Percentiles rank a stretch among this genome's conserved stretches.
These are phyloP conservation scores for Lasioglossum baleicum DNA, from an alignment of 1,140 invertebrate genomes.

Conservation along the genomic window DNA sequence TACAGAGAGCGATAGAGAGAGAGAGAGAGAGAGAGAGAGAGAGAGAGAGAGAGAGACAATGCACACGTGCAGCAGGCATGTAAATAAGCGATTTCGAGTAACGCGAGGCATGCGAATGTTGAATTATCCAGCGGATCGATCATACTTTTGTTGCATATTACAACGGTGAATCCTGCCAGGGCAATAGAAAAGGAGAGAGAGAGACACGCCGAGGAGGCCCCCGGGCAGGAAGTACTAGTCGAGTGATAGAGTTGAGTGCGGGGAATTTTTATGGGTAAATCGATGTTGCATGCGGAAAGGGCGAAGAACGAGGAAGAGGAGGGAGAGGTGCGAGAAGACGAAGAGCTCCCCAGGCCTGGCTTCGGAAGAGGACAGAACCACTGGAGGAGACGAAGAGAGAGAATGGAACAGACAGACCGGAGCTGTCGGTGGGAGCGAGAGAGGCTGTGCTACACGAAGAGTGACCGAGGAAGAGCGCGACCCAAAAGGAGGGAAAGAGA, in stretches of 20 bases:
- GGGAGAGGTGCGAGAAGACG: slow-evolving; percentile 11
- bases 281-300: slow-evolving; percentile 72
- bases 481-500: slow-evolving; percentile 1
- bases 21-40: neutral
- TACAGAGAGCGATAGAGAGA: no score
- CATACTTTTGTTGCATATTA: slow-evolving; percentile 45
- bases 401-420: neutral
- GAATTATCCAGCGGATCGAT: slow-evolving; percentile 30
- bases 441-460: neutral
- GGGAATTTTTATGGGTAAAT: slow-evolving; percentile 79
- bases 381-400: no score
- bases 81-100: slow-evolving; percentile 29
- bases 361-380: no score
- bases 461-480: neutral
- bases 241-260: slow-evolving; percentile 73
- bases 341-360: neutral
- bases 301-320: slow-evolving; percentile 22
- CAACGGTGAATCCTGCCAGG: slow-evolving; percentile 51
- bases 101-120: neutral
- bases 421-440: slow-evolving; percentile 19
- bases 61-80: slow-evolving; percentile 10
- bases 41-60: neutral
- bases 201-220: slow-evolving; percentile 54
- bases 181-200: slow-evolving; percentile 19
- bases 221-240: slow-evolving; percentile 74